Percentiles rank a stretch among this genome's conserved stretches.
phyloP scores from a whole-genome alignment of 2,888 invertebrate genomes.

The Belgica antarctica region DNA sequence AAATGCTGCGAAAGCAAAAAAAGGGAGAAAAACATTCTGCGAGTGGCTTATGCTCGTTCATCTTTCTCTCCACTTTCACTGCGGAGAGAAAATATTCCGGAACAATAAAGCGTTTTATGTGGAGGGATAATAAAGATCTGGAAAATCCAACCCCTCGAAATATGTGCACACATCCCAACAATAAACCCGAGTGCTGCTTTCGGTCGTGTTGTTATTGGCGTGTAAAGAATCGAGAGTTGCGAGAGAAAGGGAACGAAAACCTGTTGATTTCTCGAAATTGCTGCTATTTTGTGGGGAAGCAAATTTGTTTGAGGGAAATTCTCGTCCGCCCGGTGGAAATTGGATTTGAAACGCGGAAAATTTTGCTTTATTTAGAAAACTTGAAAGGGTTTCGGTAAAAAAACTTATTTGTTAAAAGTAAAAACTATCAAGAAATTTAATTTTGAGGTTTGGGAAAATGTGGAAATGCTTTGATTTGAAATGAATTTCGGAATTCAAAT shows the following conservation, averaged over 20 bases:
- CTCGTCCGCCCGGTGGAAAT: no score
- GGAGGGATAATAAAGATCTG: slow-evolving; percentile 43
- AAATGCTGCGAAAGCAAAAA: slow-evolving; percentile 10
- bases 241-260: slow-evolving; percentile 4
- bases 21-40: neutral
- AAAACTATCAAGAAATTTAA: no score
- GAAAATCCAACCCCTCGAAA: slow-evolving; percentile 42
- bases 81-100: neutral
- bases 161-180: slow-evolving; percentile 3
- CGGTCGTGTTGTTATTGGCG: slow-evolving; percentile 35
- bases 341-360: no score
- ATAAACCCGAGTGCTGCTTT: slow-evolving; percentile 4
- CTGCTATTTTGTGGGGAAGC: neutral
- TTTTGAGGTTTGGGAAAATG: no score
- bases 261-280: slow-evolving; percentile 27
- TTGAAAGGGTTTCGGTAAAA: no score
- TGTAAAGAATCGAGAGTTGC: no score
- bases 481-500: no score
- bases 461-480: no score
- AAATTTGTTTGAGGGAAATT: neutral
- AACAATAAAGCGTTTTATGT: slow-evolving; percentile 25
- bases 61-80: slow-evolving; percentile 4
- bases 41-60: slow-evolving; percentile 14
- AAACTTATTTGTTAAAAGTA: no score
- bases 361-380: no score